Conservation (phyloP, 1,140 invertebrate genomes). For the Polypedilum pembai region DNA sequence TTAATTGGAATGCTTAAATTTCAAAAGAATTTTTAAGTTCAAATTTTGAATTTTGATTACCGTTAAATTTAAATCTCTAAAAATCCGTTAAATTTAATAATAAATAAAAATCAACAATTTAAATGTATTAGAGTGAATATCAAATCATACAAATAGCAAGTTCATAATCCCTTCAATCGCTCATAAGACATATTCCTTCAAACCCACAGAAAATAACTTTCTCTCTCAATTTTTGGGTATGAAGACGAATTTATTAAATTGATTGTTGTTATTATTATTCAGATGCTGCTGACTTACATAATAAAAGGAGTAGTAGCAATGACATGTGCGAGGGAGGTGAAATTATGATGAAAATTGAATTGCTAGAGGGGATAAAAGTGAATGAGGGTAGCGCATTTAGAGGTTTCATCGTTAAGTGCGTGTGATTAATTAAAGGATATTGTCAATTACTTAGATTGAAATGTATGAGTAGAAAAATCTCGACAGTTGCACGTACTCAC, state of each 20-base stretch:
- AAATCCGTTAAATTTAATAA: no score
- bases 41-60: no score
- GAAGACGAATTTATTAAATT: slow-evolving; percentile 24
- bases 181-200: neutral
- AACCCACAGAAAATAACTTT: neutral
- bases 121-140: neutral
- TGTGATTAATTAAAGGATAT: slow-evolving; percentile 28
- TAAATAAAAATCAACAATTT: no score
- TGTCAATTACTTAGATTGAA: slow-evolving; percentile 27
- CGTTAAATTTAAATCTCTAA: no score
- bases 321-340: slow-evolving; percentile 26
- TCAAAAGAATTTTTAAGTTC: no score
- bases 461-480: neutral
- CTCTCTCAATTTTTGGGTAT: neutral
- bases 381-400: neutral
- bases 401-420: slow-evolving; percentile 24
- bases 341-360: neutral
- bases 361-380: neutral
- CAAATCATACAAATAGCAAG: slow-evolving; percentile 1
- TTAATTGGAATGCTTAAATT: no score
- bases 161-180: neutral
- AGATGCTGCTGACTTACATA: neutral
- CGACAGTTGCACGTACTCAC: neutral
- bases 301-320: neutral
- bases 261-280: slow-evolving; percentile 28